phyloP scores from a whole-genome alignment of 2,113 vertebrate genomes.

The Erythrocercus mccallii region DNA sequence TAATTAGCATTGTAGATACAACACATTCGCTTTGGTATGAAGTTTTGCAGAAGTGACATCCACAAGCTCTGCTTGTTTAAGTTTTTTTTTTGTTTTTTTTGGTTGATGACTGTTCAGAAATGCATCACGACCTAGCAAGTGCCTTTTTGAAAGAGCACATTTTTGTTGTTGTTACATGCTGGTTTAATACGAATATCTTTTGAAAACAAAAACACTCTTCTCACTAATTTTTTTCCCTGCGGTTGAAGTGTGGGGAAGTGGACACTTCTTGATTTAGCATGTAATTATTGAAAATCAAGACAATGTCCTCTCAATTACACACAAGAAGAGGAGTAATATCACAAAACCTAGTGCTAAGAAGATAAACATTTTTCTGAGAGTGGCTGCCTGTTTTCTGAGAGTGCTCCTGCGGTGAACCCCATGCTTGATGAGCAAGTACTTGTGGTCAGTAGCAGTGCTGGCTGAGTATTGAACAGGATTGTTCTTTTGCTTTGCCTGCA shows the following conservation, averaged over 20 bases:
- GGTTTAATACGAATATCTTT: background rate
- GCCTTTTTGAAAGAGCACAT: background rate
- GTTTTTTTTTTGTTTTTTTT: background rate
- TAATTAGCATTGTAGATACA: background rate
- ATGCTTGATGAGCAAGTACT: background rate
- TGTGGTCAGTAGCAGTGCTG: background rate
- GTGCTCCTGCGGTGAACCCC: background rate
- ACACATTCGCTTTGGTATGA: background rate
- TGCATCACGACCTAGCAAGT: background rate
- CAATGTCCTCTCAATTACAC: background rate
- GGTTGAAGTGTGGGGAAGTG: background rate
- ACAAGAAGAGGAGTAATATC: background rate
- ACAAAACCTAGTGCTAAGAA: background rate
- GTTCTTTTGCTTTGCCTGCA: background rate
- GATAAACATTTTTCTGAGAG: background rate
- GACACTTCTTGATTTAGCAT: background rate
- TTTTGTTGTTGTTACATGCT: background rate
- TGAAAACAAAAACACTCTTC: background rate
- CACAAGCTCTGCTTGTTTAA: background rate
- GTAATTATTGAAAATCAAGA: conserved; percentile 7
- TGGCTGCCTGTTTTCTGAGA: background rate
- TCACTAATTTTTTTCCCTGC: background rate
- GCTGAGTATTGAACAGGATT: background rate
- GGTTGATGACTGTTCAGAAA: background rate
- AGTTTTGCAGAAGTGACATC: background rate